A percentile compares a stretch with the other conserved stretches of the same genome.
phyloP scores from a whole-genome alignment of 2,113 vertebrate genomes.

The Pachycephala philippinensis region DNA sequence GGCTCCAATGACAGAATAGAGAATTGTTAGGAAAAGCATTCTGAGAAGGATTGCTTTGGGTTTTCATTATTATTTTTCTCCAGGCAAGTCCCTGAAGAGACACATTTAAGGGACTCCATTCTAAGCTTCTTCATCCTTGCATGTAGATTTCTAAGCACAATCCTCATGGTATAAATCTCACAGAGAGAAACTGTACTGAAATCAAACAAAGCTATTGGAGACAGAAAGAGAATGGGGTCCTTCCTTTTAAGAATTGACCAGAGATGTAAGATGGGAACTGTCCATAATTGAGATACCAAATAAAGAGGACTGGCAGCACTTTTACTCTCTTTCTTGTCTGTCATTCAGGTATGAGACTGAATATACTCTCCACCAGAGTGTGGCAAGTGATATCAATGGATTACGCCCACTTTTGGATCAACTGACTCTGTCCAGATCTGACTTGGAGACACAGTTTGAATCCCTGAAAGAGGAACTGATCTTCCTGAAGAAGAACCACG shows the following conservation, averaged over 20 bases:
- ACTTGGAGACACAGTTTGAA: slow-evolving; percentile 78
- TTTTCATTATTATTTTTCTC: not conserved
- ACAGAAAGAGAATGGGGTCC: not conserved
- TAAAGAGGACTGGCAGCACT: not conserved
- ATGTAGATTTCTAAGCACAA: not conserved
- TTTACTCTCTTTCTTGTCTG: not conserved
- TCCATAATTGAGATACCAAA: not conserved
- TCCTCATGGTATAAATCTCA: not conserved
- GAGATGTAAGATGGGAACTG: not conserved
- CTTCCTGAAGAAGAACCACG: slow-evolving; percentile 89
- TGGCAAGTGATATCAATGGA: slow-evolving; percentile 72
- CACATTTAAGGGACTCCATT: not conserved
- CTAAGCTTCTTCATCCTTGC: not conserved
- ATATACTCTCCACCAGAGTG: slow-evolving; percentile 63
- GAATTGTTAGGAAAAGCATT: not conserved
- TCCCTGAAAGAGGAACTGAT: slow-evolving; percentile 89
- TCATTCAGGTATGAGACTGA: slow-evolving; percentile 67
- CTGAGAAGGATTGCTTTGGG: not conserved
- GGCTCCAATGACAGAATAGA: not conserved
- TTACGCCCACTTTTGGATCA: slow-evolving; percentile 73
- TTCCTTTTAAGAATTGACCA: not conserved
- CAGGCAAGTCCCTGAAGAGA: not conserved
- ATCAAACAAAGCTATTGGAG: not conserved
- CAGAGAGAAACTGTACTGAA: not conserved
- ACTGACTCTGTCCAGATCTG: slow-evolving; percentile 70